A percentile compares a stretch with the other conserved stretches of the same genome.
These are phyloP conservation scores for Aphelenchoides bicaudatus DNA, from an alignment of 2,888 invertebrate species.

Conservation along the genomic window DNA sequence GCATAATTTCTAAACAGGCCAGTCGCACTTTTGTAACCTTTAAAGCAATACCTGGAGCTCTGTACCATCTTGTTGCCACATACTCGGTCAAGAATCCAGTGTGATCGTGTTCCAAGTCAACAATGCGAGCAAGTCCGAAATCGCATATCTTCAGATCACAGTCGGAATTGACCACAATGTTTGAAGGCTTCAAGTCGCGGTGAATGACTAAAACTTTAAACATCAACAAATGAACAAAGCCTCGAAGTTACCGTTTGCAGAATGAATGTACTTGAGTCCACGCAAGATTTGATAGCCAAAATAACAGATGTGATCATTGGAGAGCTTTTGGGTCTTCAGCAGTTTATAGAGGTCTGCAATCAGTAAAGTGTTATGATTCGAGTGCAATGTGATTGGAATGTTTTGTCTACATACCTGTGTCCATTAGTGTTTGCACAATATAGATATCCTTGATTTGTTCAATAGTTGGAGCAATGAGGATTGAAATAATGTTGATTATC, in stretches of 20 bases:
- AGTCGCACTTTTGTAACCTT: too few species aligned
- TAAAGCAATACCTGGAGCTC: constrained; percentile 83
- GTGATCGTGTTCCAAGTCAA: constrained; percentile 80
- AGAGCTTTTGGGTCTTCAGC: constrained; percentile 96
- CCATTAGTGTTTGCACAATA: constrained; percentile 99
- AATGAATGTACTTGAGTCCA: constrained; percentile 96
- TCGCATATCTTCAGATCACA: constrained; percentile 98
- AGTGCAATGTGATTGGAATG: too few species aligned
- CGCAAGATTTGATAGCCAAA: constrained; percentile 96
- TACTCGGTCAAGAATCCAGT: constrained; percentile 99
- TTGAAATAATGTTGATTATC: constrained; percentile 98
- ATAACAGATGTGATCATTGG: constrained; percentile 99
- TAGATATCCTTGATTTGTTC: constrained; percentile 93
- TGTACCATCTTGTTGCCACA: constrained; percentile 96
- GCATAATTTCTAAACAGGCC: constrained; percentile 99
- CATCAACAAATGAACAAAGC: too few species aligned
- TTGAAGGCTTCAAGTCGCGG: constrained; percentile 97
- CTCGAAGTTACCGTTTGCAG: constrained; percentile 87
- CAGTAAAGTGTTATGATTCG: too few species aligned
- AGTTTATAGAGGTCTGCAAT: constrained; percentile 87
- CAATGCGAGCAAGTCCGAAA: constrained; percentile 95
- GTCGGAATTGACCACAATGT: constrained; percentile 98
- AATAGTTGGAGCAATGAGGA: constrained; percentile 84
- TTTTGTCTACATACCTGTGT: constrained; percentile 82
- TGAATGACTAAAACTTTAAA: too few species aligned